Conservation (phyloP, 2,888 invertebrate species). For the Dicranocentrus wangi region DNA sequence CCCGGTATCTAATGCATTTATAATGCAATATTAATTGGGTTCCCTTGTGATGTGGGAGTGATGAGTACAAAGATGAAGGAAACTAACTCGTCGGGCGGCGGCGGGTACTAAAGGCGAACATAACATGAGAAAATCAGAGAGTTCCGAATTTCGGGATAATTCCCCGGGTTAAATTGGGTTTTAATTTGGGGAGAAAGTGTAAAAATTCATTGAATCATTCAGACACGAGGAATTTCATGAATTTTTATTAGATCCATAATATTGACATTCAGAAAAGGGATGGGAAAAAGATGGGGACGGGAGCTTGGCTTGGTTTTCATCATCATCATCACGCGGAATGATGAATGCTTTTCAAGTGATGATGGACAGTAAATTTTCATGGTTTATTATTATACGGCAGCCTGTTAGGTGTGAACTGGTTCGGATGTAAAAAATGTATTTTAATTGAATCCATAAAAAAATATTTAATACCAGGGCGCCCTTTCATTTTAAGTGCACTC, state of each 20-base stretch:
- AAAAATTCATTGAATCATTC: constrained; percentile 25
- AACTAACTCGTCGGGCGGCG: neutral
- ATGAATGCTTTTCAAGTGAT: neutral
- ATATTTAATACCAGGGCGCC: no score
- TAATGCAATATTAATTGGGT: constrained; percentile 49
- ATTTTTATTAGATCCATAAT: constrained; percentile 21
- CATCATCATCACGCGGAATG: no score
- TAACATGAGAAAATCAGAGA: no score
- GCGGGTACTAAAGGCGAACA: no score
- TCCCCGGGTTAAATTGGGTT: constrained; percentile 19
- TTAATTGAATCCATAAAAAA: no score
- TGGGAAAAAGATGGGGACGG: neutral
- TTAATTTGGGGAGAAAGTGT: constrained; percentile 32
- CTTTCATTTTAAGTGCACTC: no score
- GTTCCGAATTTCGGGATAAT: no score
- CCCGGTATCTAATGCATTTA: constrained; percentile 41
- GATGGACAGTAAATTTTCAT: neutral
- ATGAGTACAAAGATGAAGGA: neutral
- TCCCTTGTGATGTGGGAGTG: neutral
- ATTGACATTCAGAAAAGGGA: constrained; percentile 17
- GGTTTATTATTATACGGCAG: no score
- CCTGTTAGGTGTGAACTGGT: no score
- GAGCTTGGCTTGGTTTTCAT: neutral
- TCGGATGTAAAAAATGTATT: no score
- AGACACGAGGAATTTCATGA: constrained; percentile 26